These are phyloP conservation scores for Enteromius unitaeniatus DNA, from an alignment of 2,797 vertebrate species.

Conservation along the genomic window DNA sequence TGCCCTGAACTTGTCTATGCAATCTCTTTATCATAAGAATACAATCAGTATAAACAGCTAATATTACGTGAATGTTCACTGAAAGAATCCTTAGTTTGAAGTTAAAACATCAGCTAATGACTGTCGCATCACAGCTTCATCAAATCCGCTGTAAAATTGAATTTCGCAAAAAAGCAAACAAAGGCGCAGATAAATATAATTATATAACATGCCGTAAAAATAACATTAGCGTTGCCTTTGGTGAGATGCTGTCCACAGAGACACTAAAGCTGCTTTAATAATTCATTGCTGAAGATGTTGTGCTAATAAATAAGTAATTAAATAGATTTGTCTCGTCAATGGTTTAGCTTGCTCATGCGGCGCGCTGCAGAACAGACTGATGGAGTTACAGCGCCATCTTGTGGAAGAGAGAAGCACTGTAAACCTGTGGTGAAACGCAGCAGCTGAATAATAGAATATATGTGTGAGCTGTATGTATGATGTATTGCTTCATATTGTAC, in stretches of 20 bases:
- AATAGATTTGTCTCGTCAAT: constrained; percentile 68
- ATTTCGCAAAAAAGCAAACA: constrained; percentile 20
- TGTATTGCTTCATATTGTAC: neutral
- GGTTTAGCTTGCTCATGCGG: constrained; percentile 36
- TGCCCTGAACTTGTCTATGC: constrained; percentile 25
- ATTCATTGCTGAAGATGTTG: constrained; percentile 66
- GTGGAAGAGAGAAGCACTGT: constrained; percentile 57
- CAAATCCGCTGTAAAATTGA: neutral
- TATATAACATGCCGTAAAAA: constrained; percentile 44
- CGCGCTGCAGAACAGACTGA: constrained; percentile 11
- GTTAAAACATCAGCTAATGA: neutral
- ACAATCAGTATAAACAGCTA: neutral
- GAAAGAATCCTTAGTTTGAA: neutral
- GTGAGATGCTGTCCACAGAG: constrained; percentile 46
- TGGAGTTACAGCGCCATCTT: constrained; percentile 72
- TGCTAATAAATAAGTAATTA: constrained; percentile 71
- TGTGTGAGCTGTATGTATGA: neutral
- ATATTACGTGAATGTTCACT: neutral
- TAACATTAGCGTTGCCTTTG: constrained; percentile 38
- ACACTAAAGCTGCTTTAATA: constrained; percentile 69
- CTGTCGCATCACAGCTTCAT: neutral
- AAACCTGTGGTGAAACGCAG: too few relatives aligned
- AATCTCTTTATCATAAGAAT: neutral
- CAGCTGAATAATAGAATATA: too few relatives aligned
- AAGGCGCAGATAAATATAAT: constrained; percentile 33